Percentiles rank a stretch among this genome's conserved stretches.
These are phyloP conservation scores for Sceloporus undulatus DNA, from an alignment of 2,113 vertebrate genomes.

Conservation along the genomic window DNA sequence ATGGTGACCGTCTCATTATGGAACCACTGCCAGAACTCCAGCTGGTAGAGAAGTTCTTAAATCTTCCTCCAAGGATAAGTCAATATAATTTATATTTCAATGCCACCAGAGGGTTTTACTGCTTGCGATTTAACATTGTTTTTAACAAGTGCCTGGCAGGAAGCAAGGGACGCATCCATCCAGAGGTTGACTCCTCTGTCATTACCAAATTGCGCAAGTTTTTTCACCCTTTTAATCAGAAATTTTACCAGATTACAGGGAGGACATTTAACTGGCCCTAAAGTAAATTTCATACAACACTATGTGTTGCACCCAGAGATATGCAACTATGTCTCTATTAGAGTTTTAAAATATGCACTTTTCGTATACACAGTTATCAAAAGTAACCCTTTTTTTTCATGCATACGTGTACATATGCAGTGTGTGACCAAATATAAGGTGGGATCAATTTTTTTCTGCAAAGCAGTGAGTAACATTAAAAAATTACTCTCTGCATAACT, in stretches of 20 bases:
- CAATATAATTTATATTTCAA: slow-evolving; percentile 98
- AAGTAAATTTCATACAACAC: slow-evolving; percentile 74
- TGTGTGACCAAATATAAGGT: slow-evolving; percentile 89
- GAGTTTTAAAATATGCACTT: slow-evolving; percentile 83
- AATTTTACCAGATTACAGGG: slow-evolving; percentile 97
- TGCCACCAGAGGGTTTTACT: slow-evolving; percentile 95
- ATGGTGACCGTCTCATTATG: slow-evolving; percentile 92
- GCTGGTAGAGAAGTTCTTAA: slow-evolving; percentile 93
- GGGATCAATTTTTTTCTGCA: slow-evolving; percentile 80
- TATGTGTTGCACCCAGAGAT: slow-evolving; percentile 77
- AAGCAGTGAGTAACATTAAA: slow-evolving; percentile 72
- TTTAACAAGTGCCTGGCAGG: slow-evolving; percentile 98
- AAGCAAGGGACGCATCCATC: slow-evolving; percentile 97
- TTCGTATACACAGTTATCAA: slow-evolving; percentile 71
- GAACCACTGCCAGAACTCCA: slow-evolving; percentile 95
- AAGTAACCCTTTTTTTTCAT: slow-evolving; percentile 73
- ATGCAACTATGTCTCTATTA: slow-evolving; percentile 69
- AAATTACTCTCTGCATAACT: slow-evolving; percentile 70
- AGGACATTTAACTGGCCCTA: slow-evolving; percentile 96
- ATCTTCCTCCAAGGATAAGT: slow-evolving; percentile 93
- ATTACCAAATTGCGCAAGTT: slow-evolving; percentile 93
- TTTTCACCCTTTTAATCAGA: slow-evolving; percentile 98
- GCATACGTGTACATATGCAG: slow-evolving; percentile 77
- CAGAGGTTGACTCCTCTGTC: slow-evolving; percentile 90
- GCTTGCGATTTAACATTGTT: slow-evolving; percentile 94